Conservation (phyloP, 2,113 vertebrate genomes). For the Chionodraco myersi region DNA sequence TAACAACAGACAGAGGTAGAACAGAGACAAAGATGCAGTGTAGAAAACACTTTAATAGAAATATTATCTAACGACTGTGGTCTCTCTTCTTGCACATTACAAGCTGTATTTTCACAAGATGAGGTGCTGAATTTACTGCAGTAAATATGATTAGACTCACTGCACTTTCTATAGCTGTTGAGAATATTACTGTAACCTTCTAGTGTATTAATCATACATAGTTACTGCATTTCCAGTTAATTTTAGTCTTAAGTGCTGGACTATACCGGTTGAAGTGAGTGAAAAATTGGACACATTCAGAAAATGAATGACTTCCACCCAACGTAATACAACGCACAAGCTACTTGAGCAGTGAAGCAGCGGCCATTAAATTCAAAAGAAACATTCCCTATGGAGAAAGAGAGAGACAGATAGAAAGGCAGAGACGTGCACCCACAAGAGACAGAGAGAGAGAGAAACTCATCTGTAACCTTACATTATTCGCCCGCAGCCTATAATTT, state of each 20-base stretch:
- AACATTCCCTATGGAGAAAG: constrained; percentile 29
- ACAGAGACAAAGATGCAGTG: neutral
- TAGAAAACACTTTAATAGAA: constrained; percentile 44
- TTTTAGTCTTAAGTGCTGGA: constrained; percentile 3
- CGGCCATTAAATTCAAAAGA: constrained; percentile 42
- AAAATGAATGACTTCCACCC: constrained; percentile 32
- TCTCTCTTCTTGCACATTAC: constrained; percentile 21
- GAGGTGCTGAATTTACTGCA: constrained; percentile 23
- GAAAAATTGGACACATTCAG: constrained; percentile 6
- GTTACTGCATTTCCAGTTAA: neutral
- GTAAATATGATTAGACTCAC: constrained; percentile 30
- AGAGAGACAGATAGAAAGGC: constrained; percentile 26
- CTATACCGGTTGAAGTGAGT: constrained; percentile 5
- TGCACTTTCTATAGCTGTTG: constrained; percentile 7
- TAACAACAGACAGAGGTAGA: constrained; percentile 36
- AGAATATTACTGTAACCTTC: constrained; percentile 20
- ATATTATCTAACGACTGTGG: constrained; percentile 42
- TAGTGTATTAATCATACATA: constrained; percentile 10
- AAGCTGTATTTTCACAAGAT: constrained; percentile 17
- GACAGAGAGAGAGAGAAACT: constrained; percentile 8
- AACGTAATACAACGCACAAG: neutral
- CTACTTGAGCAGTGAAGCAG: constrained; percentile 24
- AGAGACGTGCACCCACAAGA: neutral
- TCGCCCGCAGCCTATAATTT: neutral
- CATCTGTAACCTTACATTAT: constrained; percentile 8